Base-by-base conservation (phyloP, 2,113 vertebrate genomes). In the Thamnaconus septentrionalis region DNA sequence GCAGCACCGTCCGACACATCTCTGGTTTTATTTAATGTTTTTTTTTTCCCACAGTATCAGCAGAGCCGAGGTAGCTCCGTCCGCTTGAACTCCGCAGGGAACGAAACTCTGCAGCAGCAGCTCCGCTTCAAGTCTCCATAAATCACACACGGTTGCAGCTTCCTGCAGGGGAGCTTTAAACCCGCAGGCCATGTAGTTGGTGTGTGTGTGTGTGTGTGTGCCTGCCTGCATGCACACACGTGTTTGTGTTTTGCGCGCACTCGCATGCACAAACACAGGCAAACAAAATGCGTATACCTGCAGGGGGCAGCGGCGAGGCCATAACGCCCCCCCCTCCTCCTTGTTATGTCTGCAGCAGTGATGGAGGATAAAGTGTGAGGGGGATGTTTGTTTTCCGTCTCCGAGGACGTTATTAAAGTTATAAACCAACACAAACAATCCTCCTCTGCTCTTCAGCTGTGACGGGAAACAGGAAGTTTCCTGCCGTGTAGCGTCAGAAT, bases 31-130 rank as follows among this genome's bases (percentile, higher is more conserved):
- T 31, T 31, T 2, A 31, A 31, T 31, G 1, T 31, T 31, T 31
- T 31, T 31, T 31, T 31, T 31, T 31, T 31, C 2, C 73, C 56
- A 79, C 60, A 56, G 41, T 39, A 80, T 63, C 76, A 67, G 77
- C 58, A 56, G 44, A 49, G 61, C 46, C 11, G 9, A 62, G 6
- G 59, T 8, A 41, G 41, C 5, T 1, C 6, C 3, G 10, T 56
- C 8, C n/a, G 67, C 5, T 50, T 59, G 3, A 41, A 12, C 48
- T 67, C 73, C 61, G 3, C 18, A 2, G 73, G 55, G 83, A 72
- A 45, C 1, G 5, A 41, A 62, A 56, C 53, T 48, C 43, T 5
- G 9, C 48, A 41, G 59, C 53, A 59, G 59, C 53, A 8, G 47
- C 11, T 45, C 5, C 4, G 69, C 55, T 56, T 50, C 64, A 12